phyloP scores from a whole-genome alignment of 2,797 vertebrate genomes.

The Gymnothorax reevesii region DNA sequence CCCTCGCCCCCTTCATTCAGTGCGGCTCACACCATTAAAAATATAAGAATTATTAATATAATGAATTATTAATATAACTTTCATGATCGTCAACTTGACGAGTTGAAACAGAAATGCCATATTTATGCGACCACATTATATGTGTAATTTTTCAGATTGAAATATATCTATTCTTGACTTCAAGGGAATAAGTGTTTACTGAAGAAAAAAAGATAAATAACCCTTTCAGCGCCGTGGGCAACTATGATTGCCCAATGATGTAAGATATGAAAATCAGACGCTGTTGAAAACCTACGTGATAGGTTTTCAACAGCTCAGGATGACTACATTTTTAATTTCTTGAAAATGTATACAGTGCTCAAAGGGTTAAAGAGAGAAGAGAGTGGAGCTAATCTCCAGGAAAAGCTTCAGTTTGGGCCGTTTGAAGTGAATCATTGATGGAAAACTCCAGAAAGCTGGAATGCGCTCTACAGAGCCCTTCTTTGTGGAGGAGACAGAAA shows the following conservation, averaged over 20 bases:
- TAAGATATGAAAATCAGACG: too few species aligned
- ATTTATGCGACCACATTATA: neutral
- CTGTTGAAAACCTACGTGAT: too few species aligned
- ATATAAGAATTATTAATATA: constrained; percentile 10
- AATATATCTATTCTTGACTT: neutral
- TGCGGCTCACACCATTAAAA: neutral
- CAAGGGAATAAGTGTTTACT: neutral
- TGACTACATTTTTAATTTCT: too few species aligned
- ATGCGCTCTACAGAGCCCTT: neutral
- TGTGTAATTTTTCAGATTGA: neutral
- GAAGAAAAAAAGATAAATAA: neutral
- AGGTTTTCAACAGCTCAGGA: too few species aligned
- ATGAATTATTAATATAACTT: constrained; percentile 4
- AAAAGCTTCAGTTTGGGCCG: neutral
- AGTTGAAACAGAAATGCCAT: neutral
- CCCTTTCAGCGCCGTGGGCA: too few species aligned
- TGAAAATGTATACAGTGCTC: too few species aligned
- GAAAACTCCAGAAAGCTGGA: neutral
- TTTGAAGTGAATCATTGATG: neutral
- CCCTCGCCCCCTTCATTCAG: neutral
- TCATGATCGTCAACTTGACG: neutral
- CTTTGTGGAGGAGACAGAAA: neutral
- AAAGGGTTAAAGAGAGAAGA: neutral
- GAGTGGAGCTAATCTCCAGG: neutral
- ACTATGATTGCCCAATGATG: too few species aligned